These are phyloP conservation scores for Saguinus midas DNA, from an alignment of 2,113 vertebrate species.

Conservation along the genomic window DNA sequence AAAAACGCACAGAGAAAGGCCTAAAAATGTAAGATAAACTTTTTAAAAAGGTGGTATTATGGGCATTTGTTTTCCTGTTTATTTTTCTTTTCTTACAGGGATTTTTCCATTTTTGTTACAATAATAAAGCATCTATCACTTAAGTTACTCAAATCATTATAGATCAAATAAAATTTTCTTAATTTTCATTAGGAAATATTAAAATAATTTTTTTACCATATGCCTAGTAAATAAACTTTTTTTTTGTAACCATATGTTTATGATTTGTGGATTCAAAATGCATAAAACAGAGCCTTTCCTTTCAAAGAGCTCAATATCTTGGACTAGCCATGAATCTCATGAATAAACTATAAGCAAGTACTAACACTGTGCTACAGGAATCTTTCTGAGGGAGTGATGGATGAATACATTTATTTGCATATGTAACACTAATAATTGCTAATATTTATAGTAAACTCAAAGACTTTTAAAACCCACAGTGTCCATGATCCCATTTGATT, in stretches of 20 bases:
- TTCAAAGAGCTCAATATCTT: background rate
- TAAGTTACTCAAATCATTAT: background rate
- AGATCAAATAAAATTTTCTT: background rate
- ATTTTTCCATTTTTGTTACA: background rate
- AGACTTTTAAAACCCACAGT: background rate
- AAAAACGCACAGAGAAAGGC: background rate
- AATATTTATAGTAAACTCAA: slow-evolving; percentile 7
- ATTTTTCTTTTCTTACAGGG: background rate
- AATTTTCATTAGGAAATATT: background rate
- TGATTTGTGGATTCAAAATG: background rate
- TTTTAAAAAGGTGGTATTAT: background rate
- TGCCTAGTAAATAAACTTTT: background rate
- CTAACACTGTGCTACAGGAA: background rate
- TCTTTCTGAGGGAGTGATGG: background rate
- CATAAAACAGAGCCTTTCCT: background rate
- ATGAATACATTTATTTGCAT: background rate
- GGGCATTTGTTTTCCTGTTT: background rate
- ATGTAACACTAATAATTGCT: background rate
- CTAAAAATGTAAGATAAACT: accelerated
- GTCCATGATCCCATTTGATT: background rate
- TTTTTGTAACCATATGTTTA: background rate
- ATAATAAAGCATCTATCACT: too few species aligned
- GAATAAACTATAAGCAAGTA: background rate
- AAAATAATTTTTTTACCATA: background rate
- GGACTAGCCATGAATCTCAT: background rate